Conservation (phyloP, 2,888 invertebrate genomes). For the Periphyllus acericola region DNA sequence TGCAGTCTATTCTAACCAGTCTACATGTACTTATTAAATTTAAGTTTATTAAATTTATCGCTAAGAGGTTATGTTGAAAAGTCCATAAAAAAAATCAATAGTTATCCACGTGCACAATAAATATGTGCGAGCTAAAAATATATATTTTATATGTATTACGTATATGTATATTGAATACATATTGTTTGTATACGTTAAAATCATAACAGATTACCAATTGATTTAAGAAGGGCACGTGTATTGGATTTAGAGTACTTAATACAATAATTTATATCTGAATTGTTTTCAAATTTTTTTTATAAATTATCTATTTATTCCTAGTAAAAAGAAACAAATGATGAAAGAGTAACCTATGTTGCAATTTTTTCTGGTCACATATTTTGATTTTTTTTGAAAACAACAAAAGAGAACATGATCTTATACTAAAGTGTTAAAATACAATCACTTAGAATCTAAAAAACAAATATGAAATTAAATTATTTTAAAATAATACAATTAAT, state of each 20-base stretch:
- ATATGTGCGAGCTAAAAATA: background rate
- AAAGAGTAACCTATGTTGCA: background rate
- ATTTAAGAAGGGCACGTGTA: background rate
- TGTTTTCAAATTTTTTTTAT: background rate
- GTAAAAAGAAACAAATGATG: background rate
- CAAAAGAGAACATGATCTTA: too few relatives aligned
- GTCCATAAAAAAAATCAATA: background rate
- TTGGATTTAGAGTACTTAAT: conserved; percentile 1
- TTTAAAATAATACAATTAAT: too few relatives aligned
- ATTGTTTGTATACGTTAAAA: background rate
- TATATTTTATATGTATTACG: background rate
- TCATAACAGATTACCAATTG: conserved; percentile 10
- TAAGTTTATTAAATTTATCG: background rate
- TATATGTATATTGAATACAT: background rate
- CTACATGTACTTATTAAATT: background rate
- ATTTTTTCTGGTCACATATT: background rate
- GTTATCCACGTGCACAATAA: background rate
- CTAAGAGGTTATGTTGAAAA: background rate
- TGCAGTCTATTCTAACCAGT: too few relatives aligned
- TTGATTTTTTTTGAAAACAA: too few relatives aligned
- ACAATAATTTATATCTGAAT: background rate
- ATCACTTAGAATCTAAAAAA: too few relatives aligned
- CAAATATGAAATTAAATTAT: too few relatives aligned
- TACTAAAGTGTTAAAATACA: too few relatives aligned
- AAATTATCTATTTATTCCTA: background rate